Percentiles rank a stretch among this genome's conserved stretches.
Conservation (phyloP, 2,888 invertebrate species). For the Trilocha varians region DNA sequence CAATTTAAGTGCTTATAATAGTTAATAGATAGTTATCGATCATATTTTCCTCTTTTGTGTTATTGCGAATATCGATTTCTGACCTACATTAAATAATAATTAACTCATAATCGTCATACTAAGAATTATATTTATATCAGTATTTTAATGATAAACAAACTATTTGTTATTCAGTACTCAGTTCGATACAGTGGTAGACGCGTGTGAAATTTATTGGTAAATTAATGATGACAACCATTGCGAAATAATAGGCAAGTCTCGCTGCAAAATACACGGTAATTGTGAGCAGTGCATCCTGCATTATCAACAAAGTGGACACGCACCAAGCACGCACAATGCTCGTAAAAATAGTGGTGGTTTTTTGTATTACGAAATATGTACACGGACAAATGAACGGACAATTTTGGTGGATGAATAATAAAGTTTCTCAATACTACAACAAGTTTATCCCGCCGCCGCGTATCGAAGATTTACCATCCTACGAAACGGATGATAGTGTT, state of each 20-base stretch:
- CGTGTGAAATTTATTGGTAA: not conserved
- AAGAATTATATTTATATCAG: not conserved
- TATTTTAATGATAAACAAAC: not conserved
- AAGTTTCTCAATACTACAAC: constrained; percentile 32
- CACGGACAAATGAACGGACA: constrained; percentile 48
- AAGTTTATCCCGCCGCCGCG: constrained; percentile 29
- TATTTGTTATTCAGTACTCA: not conserved
- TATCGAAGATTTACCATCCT: constrained; percentile 42
- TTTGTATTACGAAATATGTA: constrained; percentile 26
- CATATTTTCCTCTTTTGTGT: not conserved
- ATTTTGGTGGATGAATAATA: constrained; percentile 59
- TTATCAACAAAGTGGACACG: constrained; percentile 30
- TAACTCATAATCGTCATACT: not conserved
- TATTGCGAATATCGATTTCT: not conserved
- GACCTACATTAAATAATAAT: not conserved
- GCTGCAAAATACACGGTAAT: constrained; percentile 1
- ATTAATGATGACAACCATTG: not conserved
- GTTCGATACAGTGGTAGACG: not conserved
- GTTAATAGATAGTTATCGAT: not conserved
- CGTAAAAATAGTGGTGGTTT: constrained; percentile 19
- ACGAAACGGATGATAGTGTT: constrained; percentile 50
- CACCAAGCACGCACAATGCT: constrained; percentile 29
- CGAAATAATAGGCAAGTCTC: not conserved
- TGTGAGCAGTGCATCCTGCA: constrained; percentile 46
- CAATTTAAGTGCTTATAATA: too few species aligned